A percentile compares a stretch with the other conserved stretches of the same genome.
These are phyloP conservation scores for Amiota mariae DNA, from an alignment of 2,888 invertebrate genomes.

Conservation along the genomic window DNA sequence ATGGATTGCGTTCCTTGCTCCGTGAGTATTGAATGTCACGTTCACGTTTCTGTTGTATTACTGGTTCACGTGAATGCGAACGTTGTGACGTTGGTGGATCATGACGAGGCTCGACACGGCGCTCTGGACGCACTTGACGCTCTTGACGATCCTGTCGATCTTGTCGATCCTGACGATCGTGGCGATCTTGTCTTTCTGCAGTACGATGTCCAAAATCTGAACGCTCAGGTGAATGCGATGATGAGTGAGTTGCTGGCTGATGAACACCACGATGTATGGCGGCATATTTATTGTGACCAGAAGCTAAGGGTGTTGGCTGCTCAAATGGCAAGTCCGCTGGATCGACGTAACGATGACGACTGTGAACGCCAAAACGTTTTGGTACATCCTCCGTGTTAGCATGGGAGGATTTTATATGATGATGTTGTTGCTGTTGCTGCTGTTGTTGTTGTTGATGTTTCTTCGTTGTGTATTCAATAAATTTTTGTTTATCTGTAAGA, in stretches of 20 bases:
- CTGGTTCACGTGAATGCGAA: slow-evolving; percentile 46
- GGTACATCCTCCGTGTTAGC: slow-evolving; percentile 63
- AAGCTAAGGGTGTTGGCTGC: slow-evolving; percentile 38
- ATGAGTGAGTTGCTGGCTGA: no score
- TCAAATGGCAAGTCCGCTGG: slow-evolving; percentile 69
- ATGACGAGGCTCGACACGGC: slow-evolving; percentile 12
- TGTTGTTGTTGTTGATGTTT: slow-evolving; percentile 58
- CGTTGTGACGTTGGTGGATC: slow-evolving; percentile 34
- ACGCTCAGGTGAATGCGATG: slow-evolving; percentile 48
- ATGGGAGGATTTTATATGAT: slow-evolving; percentile 57
- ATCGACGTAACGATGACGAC: slow-evolving; percentile 70
- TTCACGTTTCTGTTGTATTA: slow-evolving; percentile 46
- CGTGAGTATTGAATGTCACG: slow-evolving; percentile 58
- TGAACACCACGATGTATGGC: slow-evolving; percentile 58
- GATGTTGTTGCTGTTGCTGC: slow-evolving; percentile 35
- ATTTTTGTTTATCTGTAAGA: slow-evolving; percentile 73
- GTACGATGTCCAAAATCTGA: slow-evolving; percentile 38
- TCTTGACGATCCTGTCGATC: slow-evolving; percentile 44
- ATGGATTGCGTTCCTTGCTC: slow-evolving; percentile 71
- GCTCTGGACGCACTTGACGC: slow-evolving; percentile 34
- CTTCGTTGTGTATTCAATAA: slow-evolving; percentile 68
- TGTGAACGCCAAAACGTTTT: slow-evolving; percentile 66
- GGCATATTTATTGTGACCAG: slow-evolving; percentile 61
- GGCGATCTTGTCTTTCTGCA: slow-evolving; percentile 41
- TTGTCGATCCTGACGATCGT: slow-evolving; percentile 50